phyloP scores from a whole-genome alignment of 2,888 invertebrate genomes.

The Steromphala cineraria region DNA sequence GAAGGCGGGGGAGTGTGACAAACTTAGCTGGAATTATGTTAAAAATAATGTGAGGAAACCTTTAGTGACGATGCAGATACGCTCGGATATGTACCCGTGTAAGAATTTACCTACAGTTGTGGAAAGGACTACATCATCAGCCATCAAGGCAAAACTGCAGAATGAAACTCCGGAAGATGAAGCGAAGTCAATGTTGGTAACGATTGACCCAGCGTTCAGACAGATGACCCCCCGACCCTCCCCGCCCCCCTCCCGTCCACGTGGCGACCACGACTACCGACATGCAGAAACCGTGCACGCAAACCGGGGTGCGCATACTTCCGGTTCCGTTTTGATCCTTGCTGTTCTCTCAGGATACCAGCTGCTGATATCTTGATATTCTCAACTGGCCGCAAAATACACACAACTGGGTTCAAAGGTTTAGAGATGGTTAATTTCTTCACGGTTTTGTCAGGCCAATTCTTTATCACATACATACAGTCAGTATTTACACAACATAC shows the following conservation, averaged over 20 bases:
- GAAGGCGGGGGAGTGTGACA: conserved; percentile 57
- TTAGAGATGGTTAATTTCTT: too few species aligned
- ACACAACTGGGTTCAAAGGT: too few species aligned
- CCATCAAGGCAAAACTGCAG: neutral
- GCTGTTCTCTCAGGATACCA: neutral
- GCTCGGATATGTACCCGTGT: conserved; percentile 49
- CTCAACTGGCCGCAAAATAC: too few species aligned
- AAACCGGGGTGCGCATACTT: too few species aligned
- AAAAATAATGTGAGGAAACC: conserved; percentile 47
- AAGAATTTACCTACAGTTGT: conserved; percentile 41
- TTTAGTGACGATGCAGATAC: conserved; percentile 43
- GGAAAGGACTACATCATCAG: conserved; percentile 22
- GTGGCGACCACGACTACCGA: neutral
- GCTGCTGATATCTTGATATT: neutral
- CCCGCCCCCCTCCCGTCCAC: conserved; percentile 9
- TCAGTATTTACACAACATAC: too few species aligned
- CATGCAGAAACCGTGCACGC: neutral
- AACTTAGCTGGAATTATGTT: conserved; percentile 53
- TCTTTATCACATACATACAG: too few species aligned
- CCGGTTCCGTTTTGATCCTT: neutral
- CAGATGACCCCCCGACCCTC: neutral
- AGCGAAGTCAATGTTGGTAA: neutral
- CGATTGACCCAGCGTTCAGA: neutral
- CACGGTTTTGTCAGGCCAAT: too few species aligned
- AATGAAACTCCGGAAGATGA: neutral